Base-by-base conservation (phyloP, 2,888 invertebrate genomes). In the Harpagoxenus sublaevis region DNA sequence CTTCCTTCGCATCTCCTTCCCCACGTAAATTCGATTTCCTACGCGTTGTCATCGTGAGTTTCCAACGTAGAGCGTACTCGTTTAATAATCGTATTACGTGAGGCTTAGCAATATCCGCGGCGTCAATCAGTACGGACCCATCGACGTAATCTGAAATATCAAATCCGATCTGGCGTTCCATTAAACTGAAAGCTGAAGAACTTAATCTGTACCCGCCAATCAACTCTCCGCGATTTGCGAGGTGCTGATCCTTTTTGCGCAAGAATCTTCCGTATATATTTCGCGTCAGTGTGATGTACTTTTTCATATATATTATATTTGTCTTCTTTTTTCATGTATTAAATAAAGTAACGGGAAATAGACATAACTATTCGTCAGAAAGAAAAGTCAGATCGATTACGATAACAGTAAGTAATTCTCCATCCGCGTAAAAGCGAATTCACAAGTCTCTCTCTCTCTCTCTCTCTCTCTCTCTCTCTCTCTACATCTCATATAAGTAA, bases 21-120 rank as follows among this genome's bases (percentile, higher is more conserved):
- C 39, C n/a, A n/a, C 62, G 66, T 73, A 86, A 89, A 89, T 85
- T 87, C 78, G 84, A 89, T 89, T 89, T 84, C 60, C 85, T 68
- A 77, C 55, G 83, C 51, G 84, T 85, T 73, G 84, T 70, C 74
- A 68, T 73, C 66, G 70, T 78, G 81, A 68, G 83, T 74, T 75
- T 68, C 83, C 66, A 65, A 48, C 62, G 31, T 35, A 28, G 68
- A 63, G 23, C 45, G 35, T 79, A 60, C 51, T 81, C 74, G 53
- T 84, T 81, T 86, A 78, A 84, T 86, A 87, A 78, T 84, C 66
- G 83, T 86, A 88, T 83, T 78, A 60, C 66, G 60, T 66, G 45
- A 45, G 71, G 60, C 77, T 68, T 83, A 84, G 83, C 66, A 83
- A 78, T 55, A 66, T 73, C 79, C 77, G 66, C 10, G 48, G 28